Conservation (phyloP, 30 jellyfish, hydroid and myxozoan species). For the Sanderia malayensis region DNA sequence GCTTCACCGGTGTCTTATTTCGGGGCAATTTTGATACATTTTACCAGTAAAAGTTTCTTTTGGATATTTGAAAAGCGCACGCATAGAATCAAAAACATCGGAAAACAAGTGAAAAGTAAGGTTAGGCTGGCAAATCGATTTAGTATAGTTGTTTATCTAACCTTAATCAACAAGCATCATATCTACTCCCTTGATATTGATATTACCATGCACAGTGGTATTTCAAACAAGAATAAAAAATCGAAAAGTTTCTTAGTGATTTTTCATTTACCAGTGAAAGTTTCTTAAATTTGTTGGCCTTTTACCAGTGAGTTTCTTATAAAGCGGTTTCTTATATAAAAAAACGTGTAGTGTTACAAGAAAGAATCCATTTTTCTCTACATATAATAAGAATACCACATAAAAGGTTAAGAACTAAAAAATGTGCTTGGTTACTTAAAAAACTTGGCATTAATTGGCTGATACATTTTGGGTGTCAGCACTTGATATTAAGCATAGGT, state of each 20-base stretch:
- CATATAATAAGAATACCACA: no score
- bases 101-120: constrained; percentile 7
- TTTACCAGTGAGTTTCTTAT: constrained; percentile 4
- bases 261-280: constrained; percentile 2
- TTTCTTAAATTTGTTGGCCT: neutral
- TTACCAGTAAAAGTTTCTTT: neutral
- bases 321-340: neutral
- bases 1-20: neutral
- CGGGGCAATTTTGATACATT: neutral
- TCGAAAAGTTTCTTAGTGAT: constrained; percentile 6
- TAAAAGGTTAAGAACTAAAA: no score
- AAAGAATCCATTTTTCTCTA: no score
- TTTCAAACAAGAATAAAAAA: neutral
- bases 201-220: no score
- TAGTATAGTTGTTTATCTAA: constrained; percentile 1
- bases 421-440: no score
- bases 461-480: no score
- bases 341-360: no score
- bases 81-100: constrained; percentile 1
- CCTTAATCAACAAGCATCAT: constrained; percentile 1
- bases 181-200: constrained; percentile 5
- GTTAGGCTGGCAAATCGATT: constrained; percentile 5
- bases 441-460: no score
- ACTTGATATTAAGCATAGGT: no score
- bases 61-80: constrained; percentile 1